These are phyloP conservation scores for Crotalus viridis DNA, from an alignment of 2,113 vertebrate species.

Conservation along the genomic window DNA sequence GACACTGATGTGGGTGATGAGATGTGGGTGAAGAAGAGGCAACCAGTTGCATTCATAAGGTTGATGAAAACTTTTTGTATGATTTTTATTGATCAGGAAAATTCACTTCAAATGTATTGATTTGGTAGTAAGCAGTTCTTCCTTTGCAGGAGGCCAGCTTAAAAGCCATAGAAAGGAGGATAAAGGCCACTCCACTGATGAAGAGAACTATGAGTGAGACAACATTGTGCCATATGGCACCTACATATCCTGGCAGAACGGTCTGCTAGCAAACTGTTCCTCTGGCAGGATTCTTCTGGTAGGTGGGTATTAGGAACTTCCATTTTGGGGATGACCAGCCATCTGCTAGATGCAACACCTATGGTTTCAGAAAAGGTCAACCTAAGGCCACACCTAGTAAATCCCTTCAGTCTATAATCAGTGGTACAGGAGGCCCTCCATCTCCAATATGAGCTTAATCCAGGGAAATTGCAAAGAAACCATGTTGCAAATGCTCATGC, in stretches of 20 bases:
- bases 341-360: background rate
- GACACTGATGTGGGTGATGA: background rate
- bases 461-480: background rate
- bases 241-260: background rate
- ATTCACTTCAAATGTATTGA: too few relatives aligned
- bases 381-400: background rate
- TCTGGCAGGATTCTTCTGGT: background rate
- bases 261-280: background rate
- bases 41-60: constrained; percentile 17
- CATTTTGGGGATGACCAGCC: background rate
- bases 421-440: background rate
- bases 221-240: background rate
- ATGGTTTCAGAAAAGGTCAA: background rate
- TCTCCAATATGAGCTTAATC: background rate
- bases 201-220: background rate
- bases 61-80: background rate
- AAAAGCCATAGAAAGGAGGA: background rate
- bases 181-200: background rate
- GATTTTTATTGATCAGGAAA: background rate
- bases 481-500: background rate
- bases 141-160: too few relatives aligned
- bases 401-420: background rate
- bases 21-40: background rate
- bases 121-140: background rate
- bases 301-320: background rate